These are phyloP conservation scores for Trisateles emortualis DNA, from an alignment of 2,888 invertebrate genomes.

Conservation along the genomic window DNA sequence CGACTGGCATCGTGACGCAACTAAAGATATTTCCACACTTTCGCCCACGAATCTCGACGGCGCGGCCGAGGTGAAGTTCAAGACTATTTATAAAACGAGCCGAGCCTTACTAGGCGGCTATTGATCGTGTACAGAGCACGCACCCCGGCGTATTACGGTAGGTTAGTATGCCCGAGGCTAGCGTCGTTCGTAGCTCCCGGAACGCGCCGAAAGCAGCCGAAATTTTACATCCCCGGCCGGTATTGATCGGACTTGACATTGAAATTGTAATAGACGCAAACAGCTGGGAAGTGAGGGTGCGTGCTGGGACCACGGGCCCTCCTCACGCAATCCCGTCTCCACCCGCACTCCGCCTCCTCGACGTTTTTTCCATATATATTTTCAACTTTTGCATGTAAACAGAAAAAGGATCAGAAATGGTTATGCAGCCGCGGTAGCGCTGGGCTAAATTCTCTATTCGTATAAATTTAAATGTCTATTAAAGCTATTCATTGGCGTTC, in stretches of 20 bases:
- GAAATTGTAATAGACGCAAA: conserved; percentile 84
- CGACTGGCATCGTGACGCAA: conserved; percentile 58
- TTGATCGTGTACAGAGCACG: conserved; percentile 81
- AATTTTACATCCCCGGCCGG: conserved; percentile 82
- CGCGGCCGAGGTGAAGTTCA: conserved; percentile 82
- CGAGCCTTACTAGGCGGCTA: conserved; percentile 78
- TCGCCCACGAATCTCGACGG: conserved; percentile 71
- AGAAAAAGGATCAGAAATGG: conserved; percentile 21
- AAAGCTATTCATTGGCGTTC: conserved; percentile 69
- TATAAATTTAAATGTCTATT: conserved; percentile 64
- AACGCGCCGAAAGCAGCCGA: conserved; percentile 81
- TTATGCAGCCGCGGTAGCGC: background rate
- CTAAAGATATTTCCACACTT: conserved; percentile 68
- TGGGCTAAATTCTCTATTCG: conserved; percentile 34
- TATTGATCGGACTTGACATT: conserved; percentile 87
- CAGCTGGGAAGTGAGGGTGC: conserved; percentile 82
- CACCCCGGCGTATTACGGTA: conserved; percentile 83
- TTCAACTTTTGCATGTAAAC: conserved; percentile 31
- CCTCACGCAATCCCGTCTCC: conserved; percentile 69
- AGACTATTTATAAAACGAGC: conserved; percentile 84
- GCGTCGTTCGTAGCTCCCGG: conserved; percentile 76
- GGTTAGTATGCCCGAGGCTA: conserved; percentile 81
- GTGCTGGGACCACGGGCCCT: conserved; percentile 57
- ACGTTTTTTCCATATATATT: conserved; percentile 37
- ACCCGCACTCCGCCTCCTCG: conserved; percentile 30